These are phyloP conservation scores for Euura saliciscinereae DNA, from an alignment of 1,140 invertebrate species.

Conservation along the genomic window DNA sequence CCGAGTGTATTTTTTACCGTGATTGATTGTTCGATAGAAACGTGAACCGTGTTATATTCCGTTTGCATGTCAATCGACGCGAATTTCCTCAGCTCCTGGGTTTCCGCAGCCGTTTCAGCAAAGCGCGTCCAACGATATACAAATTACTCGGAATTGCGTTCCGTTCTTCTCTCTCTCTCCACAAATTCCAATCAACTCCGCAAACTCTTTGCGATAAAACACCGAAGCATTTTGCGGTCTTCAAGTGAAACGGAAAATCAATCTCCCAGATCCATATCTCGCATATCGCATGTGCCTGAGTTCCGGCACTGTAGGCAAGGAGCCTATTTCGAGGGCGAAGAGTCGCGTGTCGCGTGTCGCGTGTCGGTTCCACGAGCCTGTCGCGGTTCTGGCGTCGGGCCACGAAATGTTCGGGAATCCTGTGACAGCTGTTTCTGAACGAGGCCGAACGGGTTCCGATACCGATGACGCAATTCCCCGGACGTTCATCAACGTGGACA, in stretches of 20 bases:
- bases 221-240: no score
- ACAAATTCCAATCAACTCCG: no score
- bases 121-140: no score
- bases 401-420: not conserved
- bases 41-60: not conserved
- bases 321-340: not conserved
- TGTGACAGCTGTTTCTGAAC: not conserved
- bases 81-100: not conserved
- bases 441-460: not conserved
- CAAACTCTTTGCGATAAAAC: no score
- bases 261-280: not conserved
- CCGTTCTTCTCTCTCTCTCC: no score
- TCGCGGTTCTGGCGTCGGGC: not conserved
- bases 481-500: not conserved
- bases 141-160: no score
- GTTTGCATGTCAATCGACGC: slow-evolving; percentile 1
- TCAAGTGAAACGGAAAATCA: not conserved
- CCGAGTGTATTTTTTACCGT: not conserved
- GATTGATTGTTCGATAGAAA: not conserved
- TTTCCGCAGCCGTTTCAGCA: no score
- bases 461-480: not conserved
- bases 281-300: not conserved
- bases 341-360: not conserved
- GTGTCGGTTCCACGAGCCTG: not conserved
- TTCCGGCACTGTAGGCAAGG: not conserved